Evolutionary conservation across 2,113 vertebrate species (phyloP).

Genomic region (Lophochroa leadbeateri): DNA sequence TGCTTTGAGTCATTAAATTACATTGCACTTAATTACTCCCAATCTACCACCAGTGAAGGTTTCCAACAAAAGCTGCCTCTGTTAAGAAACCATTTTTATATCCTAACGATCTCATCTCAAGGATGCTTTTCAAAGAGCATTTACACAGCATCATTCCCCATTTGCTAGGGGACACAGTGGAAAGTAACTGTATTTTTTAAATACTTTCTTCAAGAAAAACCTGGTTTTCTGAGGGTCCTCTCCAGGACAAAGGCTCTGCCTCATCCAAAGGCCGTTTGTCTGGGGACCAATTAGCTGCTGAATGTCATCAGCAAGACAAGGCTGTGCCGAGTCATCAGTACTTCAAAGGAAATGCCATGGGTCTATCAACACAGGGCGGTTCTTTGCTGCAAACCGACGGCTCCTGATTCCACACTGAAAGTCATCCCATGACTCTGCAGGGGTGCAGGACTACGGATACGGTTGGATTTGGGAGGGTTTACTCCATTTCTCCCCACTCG

Average conservation of each 20-base stretch:
- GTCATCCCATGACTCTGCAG: background rate
- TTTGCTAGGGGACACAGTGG: background rate
- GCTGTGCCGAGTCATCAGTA: background rate
- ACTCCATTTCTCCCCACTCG: background rate
- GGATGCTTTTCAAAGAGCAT: background rate
- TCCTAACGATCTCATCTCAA: background rate
- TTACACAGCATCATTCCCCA: background rate
- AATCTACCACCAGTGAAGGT: background rate
- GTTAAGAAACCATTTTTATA: conserved; percentile 1
- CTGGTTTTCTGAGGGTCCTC: background rate
- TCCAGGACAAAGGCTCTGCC: background rate
- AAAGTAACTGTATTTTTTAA: background rate
- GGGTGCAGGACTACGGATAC: background rate
- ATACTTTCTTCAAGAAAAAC: background rate
- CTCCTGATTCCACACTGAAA: background rate
- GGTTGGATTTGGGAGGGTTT: background rate
- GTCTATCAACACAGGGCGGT: background rate
- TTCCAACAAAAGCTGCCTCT: conserved; percentile 2
- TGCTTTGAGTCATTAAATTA: conserved; percentile 31
- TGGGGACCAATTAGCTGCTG: background rate
- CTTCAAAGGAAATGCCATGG: background rate
- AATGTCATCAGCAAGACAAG: background rate
- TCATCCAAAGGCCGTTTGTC: background rate
- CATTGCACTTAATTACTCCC: conserved; percentile 24
- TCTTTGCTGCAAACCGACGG: background rate